Evolutionary conservation across 2,113 vertebrate species (phyloP).

Genomic region (Vidua chalybeata): DNA sequence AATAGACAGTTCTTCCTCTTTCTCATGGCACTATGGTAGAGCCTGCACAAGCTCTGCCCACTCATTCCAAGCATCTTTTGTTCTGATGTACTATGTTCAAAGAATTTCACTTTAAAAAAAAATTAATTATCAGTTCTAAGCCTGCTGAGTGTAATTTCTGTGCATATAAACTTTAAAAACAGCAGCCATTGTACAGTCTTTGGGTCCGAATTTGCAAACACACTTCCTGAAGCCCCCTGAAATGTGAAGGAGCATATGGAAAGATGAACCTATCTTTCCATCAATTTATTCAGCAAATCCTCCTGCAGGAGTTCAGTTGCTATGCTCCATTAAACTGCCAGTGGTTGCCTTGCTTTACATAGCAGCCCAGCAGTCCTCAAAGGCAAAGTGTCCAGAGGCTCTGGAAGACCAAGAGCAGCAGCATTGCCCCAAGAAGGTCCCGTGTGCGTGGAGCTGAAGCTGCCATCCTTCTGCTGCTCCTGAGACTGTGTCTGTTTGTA

Average conservation of each 20-base stretch:
- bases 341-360: not conserved
- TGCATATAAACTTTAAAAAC: not conserved
- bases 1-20: not conserved
- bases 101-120: not conserved
- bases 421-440: not conserved
- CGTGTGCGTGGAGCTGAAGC: rapidly evolving
- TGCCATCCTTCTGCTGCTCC: rapidly evolving
- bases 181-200: not conserved
- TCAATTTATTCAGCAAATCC: not conserved
- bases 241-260: not conserved
- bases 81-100: not conserved
- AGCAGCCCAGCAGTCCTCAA: not conserved
- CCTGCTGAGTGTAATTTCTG: not conserved
- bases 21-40: not conserved
- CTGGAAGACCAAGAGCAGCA: not conserved
- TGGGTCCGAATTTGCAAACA: not conserved
- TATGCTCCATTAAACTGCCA: not conserved
- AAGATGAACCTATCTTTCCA: not conserved
- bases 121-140: not conserved
- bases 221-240: not conserved
- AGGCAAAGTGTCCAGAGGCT: not conserved
- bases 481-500: rapidly evolving
- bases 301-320: not conserved
- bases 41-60: not conserved
- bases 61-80: not conserved